Evolutionary conservation across 2,888 invertebrate genomes (phyloP).

Genomic region (Thecocarcelia acutangulata): DNA sequence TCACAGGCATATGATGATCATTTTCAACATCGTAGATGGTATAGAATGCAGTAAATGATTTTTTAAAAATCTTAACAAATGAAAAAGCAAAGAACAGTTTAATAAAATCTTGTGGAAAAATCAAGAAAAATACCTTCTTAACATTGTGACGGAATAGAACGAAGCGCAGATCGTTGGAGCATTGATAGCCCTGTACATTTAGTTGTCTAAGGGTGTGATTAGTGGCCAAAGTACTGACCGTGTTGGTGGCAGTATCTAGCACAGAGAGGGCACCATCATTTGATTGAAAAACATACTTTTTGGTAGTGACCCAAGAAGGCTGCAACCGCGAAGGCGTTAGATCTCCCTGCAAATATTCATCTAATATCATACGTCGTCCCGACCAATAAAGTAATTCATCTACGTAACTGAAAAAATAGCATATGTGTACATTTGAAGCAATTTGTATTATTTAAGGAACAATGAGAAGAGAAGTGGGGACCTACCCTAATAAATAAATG

Average conservation of each 20-base stretch:
- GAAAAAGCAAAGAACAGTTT: background rate
- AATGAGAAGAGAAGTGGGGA: background rate
- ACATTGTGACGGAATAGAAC: conserved; percentile 94
- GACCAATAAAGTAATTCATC: conserved; percentile 95
- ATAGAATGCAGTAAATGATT: conserved; percentile 93
- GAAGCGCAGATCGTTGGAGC: conserved; percentile 92
- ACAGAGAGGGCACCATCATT: conserved; percentile 92
- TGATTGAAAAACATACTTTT: conserved; percentile 92
- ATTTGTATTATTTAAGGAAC: background rate
- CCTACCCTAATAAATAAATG: conserved; percentile 92
- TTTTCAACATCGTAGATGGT: conserved; percentile 95
- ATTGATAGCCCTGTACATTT: conserved; percentile 92
- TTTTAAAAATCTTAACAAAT: conserved; percentile 88
- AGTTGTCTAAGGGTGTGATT: conserved; percentile 94
- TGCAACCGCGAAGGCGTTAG: conserved; percentile 87
- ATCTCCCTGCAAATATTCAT: conserved; percentile 91
- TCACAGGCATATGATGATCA: conserved; percentile 93
- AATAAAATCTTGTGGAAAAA: background rate
- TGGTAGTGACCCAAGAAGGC: conserved; percentile 90
- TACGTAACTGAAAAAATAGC: conserved; percentile 85
- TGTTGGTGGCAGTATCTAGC: conserved; percentile 90
- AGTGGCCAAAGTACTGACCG: conserved; percentile 90
- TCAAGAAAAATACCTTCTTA: conserved; percentile 85
- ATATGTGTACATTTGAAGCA: background rate
- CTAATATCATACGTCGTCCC: conserved; percentile 91